Evolutionary conservation across 2,888 invertebrate species (phyloP).

Genomic region (Hydrotaea cyrtoneurina): DNA sequence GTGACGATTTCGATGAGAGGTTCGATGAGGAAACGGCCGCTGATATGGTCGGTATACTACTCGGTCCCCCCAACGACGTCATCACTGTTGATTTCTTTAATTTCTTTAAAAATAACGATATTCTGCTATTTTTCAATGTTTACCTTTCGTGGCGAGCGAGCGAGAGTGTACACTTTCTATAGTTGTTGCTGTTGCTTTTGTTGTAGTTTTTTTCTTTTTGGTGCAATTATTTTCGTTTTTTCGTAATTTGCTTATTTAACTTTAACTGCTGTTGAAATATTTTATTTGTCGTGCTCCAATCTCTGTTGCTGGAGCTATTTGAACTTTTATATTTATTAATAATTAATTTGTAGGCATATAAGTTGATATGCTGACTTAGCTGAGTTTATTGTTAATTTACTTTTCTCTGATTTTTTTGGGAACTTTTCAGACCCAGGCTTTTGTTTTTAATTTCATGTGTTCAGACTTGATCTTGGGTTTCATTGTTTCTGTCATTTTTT

Average conservation of each 20-base stretch:
- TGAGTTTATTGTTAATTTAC: too few species aligned
- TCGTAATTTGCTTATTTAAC: slow-evolving; percentile 31
- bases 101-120: slow-evolving; percentile 5
- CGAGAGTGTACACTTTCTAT: slow-evolving; percentile 56
- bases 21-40: slow-evolving; percentile 69
- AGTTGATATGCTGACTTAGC: too few species aligned
- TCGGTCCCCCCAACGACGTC: slow-evolving; percentile 58
- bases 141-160: not conserved
- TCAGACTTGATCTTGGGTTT: too few species aligned
- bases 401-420: too few species aligned
- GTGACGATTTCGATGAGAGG: slow-evolving; percentile 45
- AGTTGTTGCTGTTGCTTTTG: slow-evolving; percentile 56
- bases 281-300: not conserved
- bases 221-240: slow-evolving; percentile 33
- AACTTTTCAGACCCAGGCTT: too few species aligned
- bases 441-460: too few species aligned
- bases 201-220: slow-evolving; percentile 43
- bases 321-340: too few species aligned
- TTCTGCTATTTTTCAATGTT: not conserved
- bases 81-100: slow-evolving; percentile 39
- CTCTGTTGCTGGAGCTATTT: slow-evolving; percentile 24
- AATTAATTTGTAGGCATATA: too few species aligned
- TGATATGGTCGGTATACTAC: slow-evolving; percentile 71
- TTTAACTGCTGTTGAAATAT: slow-evolving; percentile 39
- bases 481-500: too few species aligned